Evolutionary conservation across 2,797 vertebrate genomes (phyloP), one percentile per base, ranked within the genome.

Genomic region (Sebastes trivittatus): DNA sequence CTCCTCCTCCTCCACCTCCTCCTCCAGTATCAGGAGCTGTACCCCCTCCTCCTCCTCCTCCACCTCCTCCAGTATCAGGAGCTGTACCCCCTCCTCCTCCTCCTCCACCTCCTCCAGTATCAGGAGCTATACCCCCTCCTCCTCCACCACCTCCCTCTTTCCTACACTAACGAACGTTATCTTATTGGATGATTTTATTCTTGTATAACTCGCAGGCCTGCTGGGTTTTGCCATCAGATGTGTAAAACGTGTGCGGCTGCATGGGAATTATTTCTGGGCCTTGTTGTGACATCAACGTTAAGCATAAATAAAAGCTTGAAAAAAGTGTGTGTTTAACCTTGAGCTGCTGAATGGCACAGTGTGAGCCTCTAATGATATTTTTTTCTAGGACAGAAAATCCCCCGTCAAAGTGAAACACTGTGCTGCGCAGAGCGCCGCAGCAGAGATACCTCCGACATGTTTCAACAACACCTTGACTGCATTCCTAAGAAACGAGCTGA

Each of bases 401-500:
- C n/a, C n/a, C 34, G 32, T 63, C 14, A 71, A 49, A 82, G 56
- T 22, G 30, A 25, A 72, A 72, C 74, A 75, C 58, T 80, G 36
- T 64, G 75, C 36, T 20, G 60, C n/a, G 7, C 56, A 59, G 25
- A 59, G 56, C 11, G 59, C 29, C 30, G 22, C 6, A 7, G 76
- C 1, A 4, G 11, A 65, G 27, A 71, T 75, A 27, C 61, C 58
- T 58, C 52, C 30, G 16, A 79, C 94, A 23, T 88, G 94, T 93
- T 88, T 61, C 70, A 73, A 89, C 93, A 89, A 10, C 67, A 27
- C 81, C 75, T 49, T 3, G 1, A 23, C 79, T 38, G 49, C 94
- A 94, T 95, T 95, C 94, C 90, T 85, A 2, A 54, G 67, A 59
- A 82, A 90, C 94, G 90, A 87, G 94, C 82, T 84, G 55, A 73